phyloP scores from a whole-genome alignment of 2,888 invertebrate genomes.

The Rotaria macrura region DNA sequence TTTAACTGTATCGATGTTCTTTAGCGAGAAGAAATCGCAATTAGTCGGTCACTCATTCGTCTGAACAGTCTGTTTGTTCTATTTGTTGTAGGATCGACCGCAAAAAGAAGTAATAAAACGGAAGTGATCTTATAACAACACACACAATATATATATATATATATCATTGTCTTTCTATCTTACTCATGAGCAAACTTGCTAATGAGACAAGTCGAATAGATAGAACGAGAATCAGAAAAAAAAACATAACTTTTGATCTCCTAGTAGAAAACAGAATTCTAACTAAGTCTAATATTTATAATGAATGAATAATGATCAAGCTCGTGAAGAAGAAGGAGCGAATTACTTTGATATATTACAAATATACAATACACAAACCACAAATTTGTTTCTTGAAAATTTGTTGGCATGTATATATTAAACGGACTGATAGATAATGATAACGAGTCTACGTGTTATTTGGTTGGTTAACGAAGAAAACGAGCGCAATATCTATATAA shows the following conservation, averaged over 20 bases:
- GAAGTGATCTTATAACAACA: neutral
- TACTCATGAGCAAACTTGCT: neutral
- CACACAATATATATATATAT: too few species aligned
- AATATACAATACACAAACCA: neutral
- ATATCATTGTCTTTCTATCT: neutral
- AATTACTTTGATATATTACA: neutral
- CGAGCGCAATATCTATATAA: neutral
- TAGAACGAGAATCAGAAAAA: neutral
- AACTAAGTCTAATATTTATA: neutral
- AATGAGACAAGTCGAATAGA: neutral
- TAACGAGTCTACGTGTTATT: neutral
- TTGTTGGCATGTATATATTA: slow-evolving; percentile 8
- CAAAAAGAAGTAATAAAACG: neutral
- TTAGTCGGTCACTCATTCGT: neutral
- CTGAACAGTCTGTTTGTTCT: neutral
- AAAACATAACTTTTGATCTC: neutral
- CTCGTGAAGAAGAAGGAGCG: neutral
- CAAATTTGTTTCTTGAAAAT: neutral
- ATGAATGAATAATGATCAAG: neutral
- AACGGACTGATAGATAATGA: neutral
- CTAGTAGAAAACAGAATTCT: neutral
- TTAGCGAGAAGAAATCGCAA: neutral
- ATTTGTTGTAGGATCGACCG: neutral
- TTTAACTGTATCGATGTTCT: neutral
- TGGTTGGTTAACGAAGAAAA: neutral